Conservation (phyloP, 2,888 invertebrate species). For the Glomeris marginata region DNA sequence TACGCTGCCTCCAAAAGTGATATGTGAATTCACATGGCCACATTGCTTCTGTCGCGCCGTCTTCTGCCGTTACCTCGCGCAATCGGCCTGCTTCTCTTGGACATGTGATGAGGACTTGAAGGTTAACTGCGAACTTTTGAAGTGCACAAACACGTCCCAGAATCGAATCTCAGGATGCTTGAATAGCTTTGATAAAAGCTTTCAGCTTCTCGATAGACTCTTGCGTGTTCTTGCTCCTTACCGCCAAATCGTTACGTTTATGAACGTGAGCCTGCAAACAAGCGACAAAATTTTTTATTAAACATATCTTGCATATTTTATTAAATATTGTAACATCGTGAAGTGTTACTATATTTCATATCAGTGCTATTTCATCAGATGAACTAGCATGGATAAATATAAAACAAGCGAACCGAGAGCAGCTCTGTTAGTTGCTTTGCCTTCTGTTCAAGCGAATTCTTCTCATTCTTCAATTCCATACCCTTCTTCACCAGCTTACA, state of each 20-base stretch:
- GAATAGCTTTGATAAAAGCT: constrained; percentile 10
- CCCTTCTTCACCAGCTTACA: constrained; percentile 10
- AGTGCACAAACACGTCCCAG: no score
- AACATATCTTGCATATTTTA: no score
- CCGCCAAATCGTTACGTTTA: constrained; percentile 4
- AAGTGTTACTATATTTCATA: background rate
- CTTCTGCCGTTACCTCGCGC: no score
- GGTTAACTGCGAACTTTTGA: no score
- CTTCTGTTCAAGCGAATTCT: constrained; percentile 10
- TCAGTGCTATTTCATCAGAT: background rate
- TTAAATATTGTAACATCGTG: no score
- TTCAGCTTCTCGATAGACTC: constrained; percentile 13
- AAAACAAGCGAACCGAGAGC: constrained; percentile 7
- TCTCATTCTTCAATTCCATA: constrained; percentile 11
- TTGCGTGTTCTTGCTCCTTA: constrained; percentile 4
- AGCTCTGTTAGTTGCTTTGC: constrained; percentile 10
- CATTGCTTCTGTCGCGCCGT: no score
- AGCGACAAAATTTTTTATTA: no score
- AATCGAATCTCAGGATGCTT: constrained; percentile 12
- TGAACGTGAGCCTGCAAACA: constrained; percentile 2
- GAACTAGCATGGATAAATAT: background rate
- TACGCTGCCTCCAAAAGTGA: no score
- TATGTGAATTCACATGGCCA: no score
- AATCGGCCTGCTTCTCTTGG: no score
- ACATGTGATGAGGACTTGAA: no score